These are phyloP conservation scores for Pimephales promelas DNA, from an alignment of 2,113 vertebrate species.

Conservation along the genomic window DNA sequence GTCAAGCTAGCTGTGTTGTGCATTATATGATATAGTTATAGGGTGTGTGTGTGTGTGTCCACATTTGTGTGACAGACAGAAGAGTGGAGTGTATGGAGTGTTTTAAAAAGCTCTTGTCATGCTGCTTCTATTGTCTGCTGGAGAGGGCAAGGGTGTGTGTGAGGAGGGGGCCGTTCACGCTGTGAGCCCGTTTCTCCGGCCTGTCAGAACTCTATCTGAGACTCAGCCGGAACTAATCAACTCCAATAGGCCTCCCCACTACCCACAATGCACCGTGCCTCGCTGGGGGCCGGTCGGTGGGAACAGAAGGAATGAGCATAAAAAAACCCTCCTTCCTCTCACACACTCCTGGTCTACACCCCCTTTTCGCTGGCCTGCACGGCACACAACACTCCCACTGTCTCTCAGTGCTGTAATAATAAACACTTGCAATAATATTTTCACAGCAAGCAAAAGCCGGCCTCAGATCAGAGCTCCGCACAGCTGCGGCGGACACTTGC, in stretches of 20 bases:
- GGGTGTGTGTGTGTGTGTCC: conserved; percentile 55
- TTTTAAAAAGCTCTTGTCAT: conserved; percentile 78
- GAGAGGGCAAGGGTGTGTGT: conserved; percentile 63
- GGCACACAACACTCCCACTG: conserved; percentile 77
- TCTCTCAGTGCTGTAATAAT: conserved; percentile 81
- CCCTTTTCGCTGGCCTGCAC: conserved; percentile 61
- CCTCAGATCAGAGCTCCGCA: conserved; percentile 72
- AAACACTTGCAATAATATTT: conserved; percentile 86
- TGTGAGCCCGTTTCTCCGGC: conserved; percentile 79
- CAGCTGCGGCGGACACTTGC: conserved; percentile 53
- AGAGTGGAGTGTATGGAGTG: conserved; percentile 67
- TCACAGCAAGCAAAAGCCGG: conserved; percentile 79
- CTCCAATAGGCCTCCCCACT: conserved; percentile 78
- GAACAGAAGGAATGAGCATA: conserved; percentile 64
- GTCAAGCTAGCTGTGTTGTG: conserved; percentile 45
- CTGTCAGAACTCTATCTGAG: conserved; percentile 82
- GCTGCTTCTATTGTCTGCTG: conserved; percentile 71
- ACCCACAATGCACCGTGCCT: conserved; percentile 78
- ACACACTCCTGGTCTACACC: conserved; percentile 58
- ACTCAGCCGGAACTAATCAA: conserved; percentile 84
- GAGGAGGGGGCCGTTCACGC: conserved; percentile 65
- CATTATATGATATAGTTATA: conserved; percentile 56
- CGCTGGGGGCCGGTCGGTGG: conserved; percentile 72
- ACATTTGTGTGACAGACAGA: conserved; percentile 43
- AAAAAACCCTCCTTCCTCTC: conserved; percentile 26